These are phyloP conservation scores for Gymnogyps californianus DNA, from an alignment of 2,113 vertebrate genomes.

Conservation along the genomic window DNA sequence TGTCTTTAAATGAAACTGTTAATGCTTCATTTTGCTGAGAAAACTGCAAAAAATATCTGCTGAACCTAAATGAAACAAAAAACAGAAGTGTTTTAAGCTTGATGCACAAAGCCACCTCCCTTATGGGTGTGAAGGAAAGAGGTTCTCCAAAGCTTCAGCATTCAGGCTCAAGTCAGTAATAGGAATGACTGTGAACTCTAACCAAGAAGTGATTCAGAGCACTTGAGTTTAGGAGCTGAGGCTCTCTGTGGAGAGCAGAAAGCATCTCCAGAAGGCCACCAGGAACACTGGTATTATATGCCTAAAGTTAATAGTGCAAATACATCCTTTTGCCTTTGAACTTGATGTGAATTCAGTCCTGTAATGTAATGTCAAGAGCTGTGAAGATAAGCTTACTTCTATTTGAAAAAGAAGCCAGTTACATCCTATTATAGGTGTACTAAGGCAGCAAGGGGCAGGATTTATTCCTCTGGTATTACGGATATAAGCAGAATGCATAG, in stretches of 20 bases:
- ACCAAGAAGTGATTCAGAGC: background rate
- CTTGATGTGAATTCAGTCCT: background rate
- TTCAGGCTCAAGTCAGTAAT: background rate
- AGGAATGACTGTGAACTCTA: background rate
- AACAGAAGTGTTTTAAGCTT: background rate
- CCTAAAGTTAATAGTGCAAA: background rate
- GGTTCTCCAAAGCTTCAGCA: background rate
- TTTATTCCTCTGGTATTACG: background rate
- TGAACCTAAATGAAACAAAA: background rate
- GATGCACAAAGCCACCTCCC: background rate
- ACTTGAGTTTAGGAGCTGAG: background rate
- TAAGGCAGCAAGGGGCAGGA: background rate
- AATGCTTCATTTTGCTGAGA: background rate
- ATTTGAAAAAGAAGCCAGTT: background rate
- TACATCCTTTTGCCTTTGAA: background rate
- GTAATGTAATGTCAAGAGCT: background rate
- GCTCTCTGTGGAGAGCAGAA: background rate
- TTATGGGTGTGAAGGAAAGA: background rate
- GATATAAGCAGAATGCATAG: background rate
- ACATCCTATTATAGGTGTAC: background rate
- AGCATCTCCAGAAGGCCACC: background rate
- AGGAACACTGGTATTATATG: background rate
- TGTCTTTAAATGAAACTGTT: background rate
- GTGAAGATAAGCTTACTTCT: background rate
- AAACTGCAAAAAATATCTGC: background rate